Conservation (phyloP, 2,113 vertebrate genomes). For the Percina caprodes region DNA sequence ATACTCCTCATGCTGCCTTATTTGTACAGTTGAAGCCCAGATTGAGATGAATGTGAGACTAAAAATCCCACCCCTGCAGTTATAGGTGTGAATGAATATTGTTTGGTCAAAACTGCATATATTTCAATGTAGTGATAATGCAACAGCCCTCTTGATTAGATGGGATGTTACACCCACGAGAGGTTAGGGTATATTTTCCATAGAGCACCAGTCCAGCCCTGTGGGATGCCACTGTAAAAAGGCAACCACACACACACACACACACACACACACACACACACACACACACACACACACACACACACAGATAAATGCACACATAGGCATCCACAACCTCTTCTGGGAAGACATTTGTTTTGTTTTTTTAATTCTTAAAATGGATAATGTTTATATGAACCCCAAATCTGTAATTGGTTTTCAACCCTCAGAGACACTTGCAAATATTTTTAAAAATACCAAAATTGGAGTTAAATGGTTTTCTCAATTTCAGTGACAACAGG, state of each 20-base stretch:
- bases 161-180: slow-evolving; percentile 35
- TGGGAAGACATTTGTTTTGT: background rate
- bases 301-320: slow-evolving; percentile 5
- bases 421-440: background rate
- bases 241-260: slow-evolving; percentile 15
- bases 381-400: background rate
- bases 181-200: slow-evolving; percentile 60
- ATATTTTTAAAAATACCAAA: background rate
- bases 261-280: slow-evolving; percentile 10
- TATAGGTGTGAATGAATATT: slow-evolving; percentile 38
- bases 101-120: slow-evolving; percentile 25
- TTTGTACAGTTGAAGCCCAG: slow-evolving; percentile 41
- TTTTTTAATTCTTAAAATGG: background rate
- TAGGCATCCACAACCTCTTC: background rate
- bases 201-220: slow-evolving; percentile 35
- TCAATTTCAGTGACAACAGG: background rate
- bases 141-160: slow-evolving; percentile 8
- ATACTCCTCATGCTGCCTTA: slow-evolving; percentile 12
- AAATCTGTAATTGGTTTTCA: slow-evolving; percentile 9
- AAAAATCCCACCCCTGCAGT: background rate
- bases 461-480: background rate
- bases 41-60: slow-evolving; percentile 43
- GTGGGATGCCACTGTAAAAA: slow-evolving; percentile 71
- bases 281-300: slow-evolving; percentile 21
- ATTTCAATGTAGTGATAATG: slow-evolving; percentile 18